These are phyloP conservation scores for Tolypeutes matacus DNA, from an alignment of 2,797 vertebrate species.

Conservation along the genomic window DNA sequence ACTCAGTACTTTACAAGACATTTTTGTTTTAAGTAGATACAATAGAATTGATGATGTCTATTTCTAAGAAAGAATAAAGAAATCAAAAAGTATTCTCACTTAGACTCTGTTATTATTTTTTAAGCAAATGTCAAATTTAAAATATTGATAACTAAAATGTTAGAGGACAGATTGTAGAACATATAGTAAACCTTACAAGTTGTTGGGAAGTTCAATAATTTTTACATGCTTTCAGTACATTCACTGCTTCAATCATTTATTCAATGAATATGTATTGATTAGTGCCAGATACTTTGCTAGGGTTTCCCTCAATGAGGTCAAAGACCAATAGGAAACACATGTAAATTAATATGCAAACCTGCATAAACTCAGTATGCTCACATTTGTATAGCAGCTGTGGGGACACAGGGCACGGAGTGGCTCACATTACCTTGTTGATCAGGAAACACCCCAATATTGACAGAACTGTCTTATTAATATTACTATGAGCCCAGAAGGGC, in stretches of 20 bases:
- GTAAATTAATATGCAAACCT: neutral
- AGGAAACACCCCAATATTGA: neutral
- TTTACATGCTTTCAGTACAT: neutral
- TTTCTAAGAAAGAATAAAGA: conserved; percentile 51
- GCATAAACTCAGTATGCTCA: neutral
- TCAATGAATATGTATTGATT: neutral
- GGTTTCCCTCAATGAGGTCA: conserved; percentile 20
- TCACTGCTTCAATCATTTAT: conserved; percentile 15
- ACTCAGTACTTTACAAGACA: neutral
- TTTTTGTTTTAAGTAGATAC: neutral
- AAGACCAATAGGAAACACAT: neutral
- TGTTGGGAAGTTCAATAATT: neutral
- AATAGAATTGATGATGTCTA: neutral
- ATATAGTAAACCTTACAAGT: neutral
- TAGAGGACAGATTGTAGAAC: neutral
- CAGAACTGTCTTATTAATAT: neutral
- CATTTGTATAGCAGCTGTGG: neutral
- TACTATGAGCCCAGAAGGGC: neutral
- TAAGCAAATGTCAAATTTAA: conserved; percentile 55
- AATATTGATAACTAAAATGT: conserved; percentile 50
- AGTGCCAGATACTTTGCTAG: neutral
- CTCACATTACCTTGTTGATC: neutral
- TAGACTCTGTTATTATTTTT: neutral
- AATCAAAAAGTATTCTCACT: neutral
- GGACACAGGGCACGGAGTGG: neutral